Conservation (phyloP, 1,140 invertebrate genomes). For the Ceratoteleas bidentatus region DNA sequence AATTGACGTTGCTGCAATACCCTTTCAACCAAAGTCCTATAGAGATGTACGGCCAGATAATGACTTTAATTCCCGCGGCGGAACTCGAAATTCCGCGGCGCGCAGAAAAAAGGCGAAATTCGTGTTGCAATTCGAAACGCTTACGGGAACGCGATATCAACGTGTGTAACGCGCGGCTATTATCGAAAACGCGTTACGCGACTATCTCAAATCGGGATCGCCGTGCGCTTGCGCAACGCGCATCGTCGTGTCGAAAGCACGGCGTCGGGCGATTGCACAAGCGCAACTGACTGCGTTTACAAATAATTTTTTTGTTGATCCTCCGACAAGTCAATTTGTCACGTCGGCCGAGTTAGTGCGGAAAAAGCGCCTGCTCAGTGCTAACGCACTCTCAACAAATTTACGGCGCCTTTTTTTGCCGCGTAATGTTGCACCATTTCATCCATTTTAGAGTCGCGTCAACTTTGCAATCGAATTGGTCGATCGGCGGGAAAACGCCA, state of each 20-base stretch:
- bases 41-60: conserved; percentile 20
- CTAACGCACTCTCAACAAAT: conserved; percentile 22
- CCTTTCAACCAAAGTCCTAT: background rate
- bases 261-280: conserved; percentile 19
- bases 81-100: conserved; percentile 8
- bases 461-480: conserved; percentile 10
- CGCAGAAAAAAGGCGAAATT: conserved; percentile 4
- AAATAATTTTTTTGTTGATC: conserved; percentile 37
- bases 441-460: conserved; percentile 22
- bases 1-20: conserved; percentile 28
- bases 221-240: conserved; percentile 26
- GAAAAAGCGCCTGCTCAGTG: conserved; percentile 40
- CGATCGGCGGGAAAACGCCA: background rate
- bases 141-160: conserved; percentile 20
- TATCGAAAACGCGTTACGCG: conserved; percentile 20
- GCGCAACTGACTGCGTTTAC: conserved; percentile 10
- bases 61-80: conserved; percentile 21
- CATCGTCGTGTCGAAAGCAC: conserved; percentile 31
- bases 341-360: conserved; percentile 20
- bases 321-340: conserved; percentile 52
- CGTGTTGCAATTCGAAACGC: conserved; percentile 22
- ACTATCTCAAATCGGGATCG: conserved; percentile 22
- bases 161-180: conserved; percentile 12
- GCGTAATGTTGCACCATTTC: conserved; percentile 9
- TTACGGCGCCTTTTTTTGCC: conserved; percentile 31